Conservation (phyloP, 1,140 invertebrate genomes). For the Akabosia matsudoensis region DNA sequence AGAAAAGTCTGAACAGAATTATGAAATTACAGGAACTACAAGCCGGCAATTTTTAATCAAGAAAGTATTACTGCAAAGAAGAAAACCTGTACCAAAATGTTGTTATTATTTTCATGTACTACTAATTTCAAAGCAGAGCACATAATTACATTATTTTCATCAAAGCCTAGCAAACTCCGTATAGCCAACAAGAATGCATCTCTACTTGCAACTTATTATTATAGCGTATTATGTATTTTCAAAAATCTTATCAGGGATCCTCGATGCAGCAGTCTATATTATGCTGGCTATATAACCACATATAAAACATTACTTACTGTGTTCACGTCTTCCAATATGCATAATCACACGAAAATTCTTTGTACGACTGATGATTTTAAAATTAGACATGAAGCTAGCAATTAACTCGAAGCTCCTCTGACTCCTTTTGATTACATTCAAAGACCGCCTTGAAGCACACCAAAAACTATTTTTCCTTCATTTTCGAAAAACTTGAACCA, state of each 20-base stretch:
- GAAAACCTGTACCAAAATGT: not conserved
- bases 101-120: no score
- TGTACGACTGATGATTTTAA: constrained; percentile 22
- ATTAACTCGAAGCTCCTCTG: constrained; percentile 9
- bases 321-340: constrained; percentile 4
- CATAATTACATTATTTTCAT: constrained; percentile 1
- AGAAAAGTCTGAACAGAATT: not conserved
- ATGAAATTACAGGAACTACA: not conserved
- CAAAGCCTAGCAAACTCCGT: no score
- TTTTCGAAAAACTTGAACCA: no score
- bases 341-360: not conserved
- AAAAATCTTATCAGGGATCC: no score
- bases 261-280: no score
- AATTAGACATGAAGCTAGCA: constrained; percentile 14
- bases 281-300: no score
- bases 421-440: constrained; percentile 4
- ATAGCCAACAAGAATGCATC: no score
- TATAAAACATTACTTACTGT: not conserved
- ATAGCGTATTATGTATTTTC: no score
- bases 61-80: not conserved
- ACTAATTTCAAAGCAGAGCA: not conserved
- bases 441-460: constrained; percentile 9
- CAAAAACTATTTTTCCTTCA: no score
- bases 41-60: not conserved
- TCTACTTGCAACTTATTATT: no score